Conservation (phyloP, 2,797 vertebrate species). For the Arrhamphus sclerolepis region DNA sequence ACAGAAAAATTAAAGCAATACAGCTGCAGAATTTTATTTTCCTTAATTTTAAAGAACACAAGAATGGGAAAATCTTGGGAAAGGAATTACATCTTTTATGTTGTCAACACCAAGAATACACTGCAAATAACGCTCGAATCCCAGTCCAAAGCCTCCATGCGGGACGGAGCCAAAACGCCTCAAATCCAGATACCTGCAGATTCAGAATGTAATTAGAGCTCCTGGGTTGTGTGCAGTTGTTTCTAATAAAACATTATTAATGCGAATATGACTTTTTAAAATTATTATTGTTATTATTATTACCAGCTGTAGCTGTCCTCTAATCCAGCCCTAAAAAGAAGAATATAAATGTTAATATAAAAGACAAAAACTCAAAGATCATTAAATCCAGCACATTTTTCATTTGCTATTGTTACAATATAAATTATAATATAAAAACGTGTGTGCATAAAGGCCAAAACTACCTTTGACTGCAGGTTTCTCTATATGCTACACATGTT, state of each 20-base stretch:
- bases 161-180: constrained; percentile 92
- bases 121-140: constrained; percentile 95
- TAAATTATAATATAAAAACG: too few species aligned
- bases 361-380: constrained; percentile 5
- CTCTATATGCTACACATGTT: too few species aligned
- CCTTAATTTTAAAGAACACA: constrained; percentile 83
- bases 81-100: constrained; percentile 96
- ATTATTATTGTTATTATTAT: too few species aligned
- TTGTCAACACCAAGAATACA: constrained; percentile 93
- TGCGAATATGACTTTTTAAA: neutral
- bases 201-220: neutral
- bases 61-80: constrained; percentile 91
- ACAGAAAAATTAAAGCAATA: too few species aligned
- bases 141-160: constrained; percentile 97
- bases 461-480: too few species aligned
- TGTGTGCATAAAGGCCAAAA: too few species aligned
- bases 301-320: constrained; percentile 90
- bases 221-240: neutral
- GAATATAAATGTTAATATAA: constrained; percentile 33
- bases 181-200: constrained; percentile 94
- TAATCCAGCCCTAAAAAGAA: constrained; percentile 84
- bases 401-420: too few species aligned
- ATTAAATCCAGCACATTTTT: neutral
- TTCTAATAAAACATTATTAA: neutral
- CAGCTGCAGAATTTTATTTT: neutral